phyloP scores from a whole-genome alignment of 2,797 vertebrate genomes.

The Pipistrellus nathusii region DNA sequence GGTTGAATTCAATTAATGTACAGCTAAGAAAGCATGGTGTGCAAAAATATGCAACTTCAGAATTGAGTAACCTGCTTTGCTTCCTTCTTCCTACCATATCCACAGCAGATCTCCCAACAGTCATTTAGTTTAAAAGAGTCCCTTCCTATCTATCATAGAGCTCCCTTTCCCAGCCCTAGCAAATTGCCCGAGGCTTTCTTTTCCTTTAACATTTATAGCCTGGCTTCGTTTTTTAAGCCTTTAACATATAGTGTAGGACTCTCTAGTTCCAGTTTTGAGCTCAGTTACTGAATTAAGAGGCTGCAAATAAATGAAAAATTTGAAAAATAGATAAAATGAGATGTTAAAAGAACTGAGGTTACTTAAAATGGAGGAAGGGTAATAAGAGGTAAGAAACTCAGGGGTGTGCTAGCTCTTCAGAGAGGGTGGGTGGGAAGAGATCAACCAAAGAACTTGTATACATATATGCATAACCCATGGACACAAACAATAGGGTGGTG shows the following conservation, averaged over 20 bases:
- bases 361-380: background rate
- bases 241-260: background rate
- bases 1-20: constrained; percentile 52
- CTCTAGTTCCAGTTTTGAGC: background rate
- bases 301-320: constrained; percentile 29
- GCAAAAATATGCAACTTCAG: background rate
- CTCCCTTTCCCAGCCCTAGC: background rate
- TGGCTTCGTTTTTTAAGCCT: constrained; percentile 45
- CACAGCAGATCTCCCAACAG: background rate
- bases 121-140: background rate
- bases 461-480: background rate
- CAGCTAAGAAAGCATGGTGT: constrained; percentile 8
- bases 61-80: background rate
- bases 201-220: background rate
- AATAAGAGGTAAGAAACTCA: background rate
- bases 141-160: background rate
- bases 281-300: background rate
- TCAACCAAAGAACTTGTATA: too few relatives aligned
- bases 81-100: background rate
- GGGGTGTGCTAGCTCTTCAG: background rate
- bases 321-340: background rate
- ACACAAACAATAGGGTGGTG: too few relatives aligned
- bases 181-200: constrained; percentile 13
- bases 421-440: too few relatives aligned
- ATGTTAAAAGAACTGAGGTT: background rate